Percentiles rank a stretch among this genome's conserved stretches.
Conservation (phyloP, 1,140 invertebrate genomes). For the Pomacea maculata region DNA sequence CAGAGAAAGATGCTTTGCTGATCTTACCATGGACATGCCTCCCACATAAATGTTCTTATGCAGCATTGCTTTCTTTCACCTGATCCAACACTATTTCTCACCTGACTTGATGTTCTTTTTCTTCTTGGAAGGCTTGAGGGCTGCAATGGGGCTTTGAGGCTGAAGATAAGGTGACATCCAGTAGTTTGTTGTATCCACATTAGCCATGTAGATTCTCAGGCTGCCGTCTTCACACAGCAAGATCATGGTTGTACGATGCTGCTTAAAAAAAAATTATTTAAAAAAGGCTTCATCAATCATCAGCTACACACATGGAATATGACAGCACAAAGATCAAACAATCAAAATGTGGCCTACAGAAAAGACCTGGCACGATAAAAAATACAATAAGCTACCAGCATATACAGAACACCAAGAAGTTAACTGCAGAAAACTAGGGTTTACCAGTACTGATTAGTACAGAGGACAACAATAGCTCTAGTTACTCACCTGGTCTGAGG, state of each 20-base stretch:
- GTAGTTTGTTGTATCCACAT: constrained; percentile 68
- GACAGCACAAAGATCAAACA: neutral
- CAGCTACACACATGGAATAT: neutral
- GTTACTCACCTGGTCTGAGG: constrained; percentile 65
- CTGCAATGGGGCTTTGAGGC: constrained; percentile 57
- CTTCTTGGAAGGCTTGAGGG: constrained; percentile 64
- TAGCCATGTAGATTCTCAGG: constrained; percentile 80
- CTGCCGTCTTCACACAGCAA: constrained; percentile 96
- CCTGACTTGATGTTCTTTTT: constrained; percentile 64
- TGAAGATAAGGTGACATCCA: constrained; percentile 67
- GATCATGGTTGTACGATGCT: constrained; percentile 90
- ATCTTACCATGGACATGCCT: neutral
- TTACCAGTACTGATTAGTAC: neutral
- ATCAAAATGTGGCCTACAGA: neutral
- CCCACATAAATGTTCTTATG: neutral
- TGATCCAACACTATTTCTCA: constrained; percentile 18
- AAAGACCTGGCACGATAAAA: no score
- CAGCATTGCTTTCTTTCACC: neutral
- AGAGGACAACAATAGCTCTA: neutral
- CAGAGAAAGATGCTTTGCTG: neutral
- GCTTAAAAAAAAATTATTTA: constrained; percentile 7
- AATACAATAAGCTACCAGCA: no score
- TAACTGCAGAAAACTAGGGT: no score
- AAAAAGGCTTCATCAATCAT: no score
- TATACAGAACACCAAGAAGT: no score